Percentiles rank a stretch among this genome's conserved stretches.
Evolutionary conservation across 2,888 invertebrate genomes (phyloP).

Genomic region (Mythimna impura): DNA sequence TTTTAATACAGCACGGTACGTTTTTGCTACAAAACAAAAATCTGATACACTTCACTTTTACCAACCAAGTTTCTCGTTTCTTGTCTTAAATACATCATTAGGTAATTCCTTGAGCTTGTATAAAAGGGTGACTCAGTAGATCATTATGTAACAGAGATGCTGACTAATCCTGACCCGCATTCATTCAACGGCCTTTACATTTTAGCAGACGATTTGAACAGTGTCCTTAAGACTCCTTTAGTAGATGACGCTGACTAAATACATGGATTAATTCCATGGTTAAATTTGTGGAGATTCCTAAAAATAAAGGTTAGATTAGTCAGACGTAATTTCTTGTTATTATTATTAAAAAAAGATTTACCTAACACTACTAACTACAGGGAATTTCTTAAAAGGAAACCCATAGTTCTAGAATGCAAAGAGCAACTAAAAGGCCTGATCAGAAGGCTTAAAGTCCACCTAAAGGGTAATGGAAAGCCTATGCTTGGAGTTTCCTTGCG

Average conservation of each 20-base stretch:
- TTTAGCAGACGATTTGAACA: constrained; percentile 5
- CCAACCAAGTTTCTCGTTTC: neutral
- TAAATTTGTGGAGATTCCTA: neutral
- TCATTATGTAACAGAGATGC: constrained; percentile 38
- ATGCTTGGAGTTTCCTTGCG: too few relatives aligned
- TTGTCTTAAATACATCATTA: constrained; percentile 15
- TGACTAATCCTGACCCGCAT: constrained; percentile 50
- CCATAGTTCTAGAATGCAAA: too few relatives aligned
- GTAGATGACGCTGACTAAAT: neutral
- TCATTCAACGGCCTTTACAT: constrained; percentile 22
- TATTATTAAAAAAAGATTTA: too few relatives aligned
- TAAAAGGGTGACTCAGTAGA: constrained; percentile 32
- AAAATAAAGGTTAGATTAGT: constrained; percentile 11
- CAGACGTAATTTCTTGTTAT: neutral
- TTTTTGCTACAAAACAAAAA: too few relatives aligned
- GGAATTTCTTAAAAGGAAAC: too few relatives aligned
- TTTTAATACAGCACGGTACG: too few relatives aligned
- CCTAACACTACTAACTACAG: too few relatives aligned
- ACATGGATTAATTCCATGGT: too few relatives aligned
- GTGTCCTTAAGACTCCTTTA: constrained; percentile 3
- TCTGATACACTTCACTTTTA: neutral
- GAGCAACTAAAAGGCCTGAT: too few relatives aligned
- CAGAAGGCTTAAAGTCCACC: too few relatives aligned
- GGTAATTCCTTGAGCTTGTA: constrained; percentile 3
- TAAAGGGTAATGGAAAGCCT: too few relatives aligned